Evolutionary conservation across 2,888 invertebrate species (phyloP), one percentile per base, ranked within the genome.

Genomic region (Pseudolycoriella hygida): DNA sequence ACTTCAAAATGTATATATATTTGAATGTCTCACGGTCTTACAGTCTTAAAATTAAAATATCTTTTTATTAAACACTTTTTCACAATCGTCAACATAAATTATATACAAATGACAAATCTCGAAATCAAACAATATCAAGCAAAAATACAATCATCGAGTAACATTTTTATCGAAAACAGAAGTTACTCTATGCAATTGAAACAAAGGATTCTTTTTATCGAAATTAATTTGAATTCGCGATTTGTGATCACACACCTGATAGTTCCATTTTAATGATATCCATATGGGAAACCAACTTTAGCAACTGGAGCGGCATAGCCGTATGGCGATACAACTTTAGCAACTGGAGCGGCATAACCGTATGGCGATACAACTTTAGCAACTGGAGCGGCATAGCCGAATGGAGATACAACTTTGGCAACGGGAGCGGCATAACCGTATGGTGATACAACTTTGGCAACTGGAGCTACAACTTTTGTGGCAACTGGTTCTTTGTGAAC

Each of bases 401-500:
- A 12, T 34, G 34, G 34, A 3, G 34, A 34, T 34, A 14, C n/a
- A 8, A 14, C 34, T 12, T 34, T 12, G 15, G 34, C 34, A 14
- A 34, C 34, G 12, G 12, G 34, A 5, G 34, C n/a, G 34, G 34
- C 34, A 12, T n/a, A 40, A 19, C 8, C 17, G 11, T 37, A 17
- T 14, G 49, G 44, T 15, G 49, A 42, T 25, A 54, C 50, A 19
- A 55, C 52, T 46, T 56, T 54, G 11, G 56, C 55, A 41, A 54
- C 48, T 50, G 59, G 59, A 30, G 62, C 61, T 32, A 63, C 57
- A 11, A 61, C 63, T 55, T 67, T 66, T 3, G 59, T 60, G 3
- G 57, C 64, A 6, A 67, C 54, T 15, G 69, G 68, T 53, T 69
- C 67, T 43, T 66, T 67, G 52, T 65, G 68, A 15, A 73, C 73